Evolutionary conservation across 2,888 invertebrate genomes (phyloP).

Genomic region (Nomada lathburiana): DNA sequence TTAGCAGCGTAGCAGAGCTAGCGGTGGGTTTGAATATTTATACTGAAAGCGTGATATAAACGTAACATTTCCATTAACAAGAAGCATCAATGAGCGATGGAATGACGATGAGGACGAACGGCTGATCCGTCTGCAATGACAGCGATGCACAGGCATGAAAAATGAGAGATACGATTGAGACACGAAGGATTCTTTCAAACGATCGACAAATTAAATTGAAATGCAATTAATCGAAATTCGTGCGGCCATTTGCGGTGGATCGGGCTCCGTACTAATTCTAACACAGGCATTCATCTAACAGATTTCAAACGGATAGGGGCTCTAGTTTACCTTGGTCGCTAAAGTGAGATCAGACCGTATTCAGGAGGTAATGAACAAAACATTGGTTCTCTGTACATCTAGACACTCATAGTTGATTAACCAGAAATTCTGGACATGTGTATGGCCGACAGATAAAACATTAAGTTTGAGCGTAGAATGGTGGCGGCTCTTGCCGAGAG

Average conservation of each 20-base stretch:
- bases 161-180: too few species aligned
- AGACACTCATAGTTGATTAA: slow-evolving; percentile 73
- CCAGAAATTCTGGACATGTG: slow-evolving; percentile 79
- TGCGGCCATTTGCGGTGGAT: slow-evolving; percentile 59
- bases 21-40: slow-evolving; percentile 61
- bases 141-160: slow-evolving; percentile 31
- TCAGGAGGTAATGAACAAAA: slow-evolving; percentile 69
- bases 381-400: slow-evolving; percentile 69
- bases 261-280: slow-evolving; percentile 49
- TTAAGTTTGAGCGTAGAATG: slow-evolving; percentile 77
- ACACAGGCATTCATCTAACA: slow-evolving; percentile 75
- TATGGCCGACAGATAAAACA: slow-evolving; percentile 74
- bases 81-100: slow-evolving; percentile 63
- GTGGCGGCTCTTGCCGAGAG: slow-evolving; percentile 73
- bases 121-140: slow-evolving; percentile 52
- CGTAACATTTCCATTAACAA: slow-evolving; percentile 55
- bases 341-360: slow-evolving; percentile 74
- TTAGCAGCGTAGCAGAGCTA: slow-evolving; percentile 60
- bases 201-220: too few species aligned
- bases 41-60: slow-evolving; percentile 68
- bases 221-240: slow-evolving; percentile 6
- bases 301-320: slow-evolving; percentile 63
- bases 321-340: slow-evolving; percentile 77
- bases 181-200: too few species aligned
- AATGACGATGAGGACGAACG: slow-evolving; percentile 45